phyloP scores from a whole-genome alignment of 2,113 vertebrate species.

The Spea multiplicata region DNA sequence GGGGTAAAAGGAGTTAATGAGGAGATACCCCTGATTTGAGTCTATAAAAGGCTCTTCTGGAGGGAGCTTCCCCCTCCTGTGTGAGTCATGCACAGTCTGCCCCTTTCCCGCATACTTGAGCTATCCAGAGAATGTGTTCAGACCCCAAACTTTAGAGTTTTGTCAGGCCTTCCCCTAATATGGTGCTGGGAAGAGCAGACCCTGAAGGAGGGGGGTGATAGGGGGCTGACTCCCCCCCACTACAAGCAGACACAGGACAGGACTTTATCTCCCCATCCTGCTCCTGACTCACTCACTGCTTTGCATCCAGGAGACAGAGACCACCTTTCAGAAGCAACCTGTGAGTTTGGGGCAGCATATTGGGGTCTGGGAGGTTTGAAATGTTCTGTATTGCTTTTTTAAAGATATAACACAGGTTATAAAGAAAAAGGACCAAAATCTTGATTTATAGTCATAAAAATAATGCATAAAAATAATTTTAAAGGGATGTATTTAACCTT shows the following conservation, averaged over 20 bases:
- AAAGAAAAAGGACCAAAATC: too few species aligned
- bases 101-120: slow-evolving; percentile 40
- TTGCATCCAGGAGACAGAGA: slow-evolving; percentile 13
- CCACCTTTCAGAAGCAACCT: slow-evolving; percentile 10
- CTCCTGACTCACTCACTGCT: slow-evolving; percentile 31
- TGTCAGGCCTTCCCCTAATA: slow-evolving; percentile 46
- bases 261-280: slow-evolving; percentile 38
- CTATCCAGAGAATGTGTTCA: slow-evolving; percentile 42
- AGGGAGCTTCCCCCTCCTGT: slow-evolving; percentile 19
- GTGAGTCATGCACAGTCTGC: slow-evolving; percentile 12
- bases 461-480: too few species aligned
- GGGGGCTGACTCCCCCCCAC: slow-evolving; percentile 3
- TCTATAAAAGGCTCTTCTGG: slow-evolving; percentile 46
- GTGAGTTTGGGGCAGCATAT: slow-evolving; percentile 26
- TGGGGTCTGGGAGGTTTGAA: background rate
- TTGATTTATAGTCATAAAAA: too few species aligned
- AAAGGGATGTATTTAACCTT: too few species aligned
- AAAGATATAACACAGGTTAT: too few species aligned
- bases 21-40: slow-evolving; percentile 25
- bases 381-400: background rate
- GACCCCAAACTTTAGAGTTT: slow-evolving; percentile 28
- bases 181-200: slow-evolving; percentile 39
- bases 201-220: slow-evolving; percentile 9
- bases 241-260: slow-evolving; percentile 13
- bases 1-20: background rate